Conservation (phyloP, 2,888 invertebrate genomes). For the Adelognathus sp. region DNA sequence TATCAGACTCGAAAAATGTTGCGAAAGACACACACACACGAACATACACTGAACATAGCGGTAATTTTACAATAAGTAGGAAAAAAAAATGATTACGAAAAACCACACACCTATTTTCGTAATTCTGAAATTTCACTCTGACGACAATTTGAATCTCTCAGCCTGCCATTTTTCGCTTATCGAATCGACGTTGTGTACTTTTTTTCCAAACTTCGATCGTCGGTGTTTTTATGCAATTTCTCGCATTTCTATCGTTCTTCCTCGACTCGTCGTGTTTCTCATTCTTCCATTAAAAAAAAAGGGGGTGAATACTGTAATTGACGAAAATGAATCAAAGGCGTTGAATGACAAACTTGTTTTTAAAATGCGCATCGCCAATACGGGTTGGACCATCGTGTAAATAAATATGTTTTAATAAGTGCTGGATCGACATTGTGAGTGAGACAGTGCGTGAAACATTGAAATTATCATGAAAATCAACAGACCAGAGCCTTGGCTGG, state of each 20-base stretch:
- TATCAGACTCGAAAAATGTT: constrained; percentile 70
- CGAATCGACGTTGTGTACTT: not conserved
- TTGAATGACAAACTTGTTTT: not conserved
- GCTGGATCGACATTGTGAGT: constrained; percentile 28
- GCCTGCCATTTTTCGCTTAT: constrained; percentile 12
- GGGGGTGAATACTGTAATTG: not conserved
- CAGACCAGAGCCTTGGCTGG: constrained; percentile 50
- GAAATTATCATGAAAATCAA: constrained; percentile 14
- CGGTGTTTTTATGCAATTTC: constrained; percentile 16
- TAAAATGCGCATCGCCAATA: constrained; percentile 7
- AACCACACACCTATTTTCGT: constrained; percentile 75
- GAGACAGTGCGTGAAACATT: constrained; percentile 10
- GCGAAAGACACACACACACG: constrained; percentile 21
- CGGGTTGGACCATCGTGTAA: constrained; percentile 50
- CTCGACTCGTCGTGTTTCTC: constrained; percentile 26
- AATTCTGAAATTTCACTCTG: constrained; percentile 59
- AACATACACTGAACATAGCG: constrained; percentile 49
- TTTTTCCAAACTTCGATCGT: constrained; percentile 12
- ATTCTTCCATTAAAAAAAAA: constrained; percentile 17
- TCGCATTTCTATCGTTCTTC: not conserved
- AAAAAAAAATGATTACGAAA: constrained; percentile 61
- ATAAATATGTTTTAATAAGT: constrained; percentile 37
- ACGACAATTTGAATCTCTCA: constrained; percentile 28
- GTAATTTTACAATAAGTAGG: constrained; percentile 64
- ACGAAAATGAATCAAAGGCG: not conserved